Base-by-base conservation (phyloP, 2,113 vertebrate genomes). In the Pogonocichla stellata region DNA sequence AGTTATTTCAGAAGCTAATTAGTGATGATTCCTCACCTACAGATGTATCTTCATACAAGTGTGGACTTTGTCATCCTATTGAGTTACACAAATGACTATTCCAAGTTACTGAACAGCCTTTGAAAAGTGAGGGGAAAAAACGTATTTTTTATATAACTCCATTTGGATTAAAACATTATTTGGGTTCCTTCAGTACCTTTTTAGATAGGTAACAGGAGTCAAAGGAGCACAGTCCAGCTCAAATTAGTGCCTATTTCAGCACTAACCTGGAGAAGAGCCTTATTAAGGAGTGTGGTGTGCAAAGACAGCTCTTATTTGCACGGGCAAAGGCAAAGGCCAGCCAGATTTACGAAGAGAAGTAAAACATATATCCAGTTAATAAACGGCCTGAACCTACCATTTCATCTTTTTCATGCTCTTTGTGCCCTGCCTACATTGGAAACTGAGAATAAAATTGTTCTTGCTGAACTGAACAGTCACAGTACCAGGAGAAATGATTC, bases 1-100 rank as follows among this genome's bases (percentile, higher is more conserved):
- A 73, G 36, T 53, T 61, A 51, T 90, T 96, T 97, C 74, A 87
- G n/a, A 15, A 88, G 80, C 72, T 93, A 77, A 78, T 85, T 79
- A 50, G 34, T 34, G 86, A 58, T 62, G 47, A 79, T 74, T 85
- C 83, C 62, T 92, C 81, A 92, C 54, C 14, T 86, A 38, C 40
- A 66, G 86, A 74, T 57, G 29, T 36, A 23, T 61, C 65, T 77
- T 92, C 72, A 31, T 43, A 15, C 31, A 47, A 38, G 24, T 89
- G 50, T 61, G 31, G 60, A 80, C 73, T 94, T 93, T 73, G 50
- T 72, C 69, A 74, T 95, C 45, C 66, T 64, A 14, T 31, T 81
- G 54, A 91, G 53, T 70, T 88, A 90, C 28, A 90, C 28, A 83
- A 90, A 47, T 78, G 64, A 69, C 71, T 77, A 31, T 38, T 90